Evolutionary conservation across 2,888 invertebrate species (phyloP), one percentile per base, ranked within the genome.

Genomic region (Drosophila anomelani): DNA sequence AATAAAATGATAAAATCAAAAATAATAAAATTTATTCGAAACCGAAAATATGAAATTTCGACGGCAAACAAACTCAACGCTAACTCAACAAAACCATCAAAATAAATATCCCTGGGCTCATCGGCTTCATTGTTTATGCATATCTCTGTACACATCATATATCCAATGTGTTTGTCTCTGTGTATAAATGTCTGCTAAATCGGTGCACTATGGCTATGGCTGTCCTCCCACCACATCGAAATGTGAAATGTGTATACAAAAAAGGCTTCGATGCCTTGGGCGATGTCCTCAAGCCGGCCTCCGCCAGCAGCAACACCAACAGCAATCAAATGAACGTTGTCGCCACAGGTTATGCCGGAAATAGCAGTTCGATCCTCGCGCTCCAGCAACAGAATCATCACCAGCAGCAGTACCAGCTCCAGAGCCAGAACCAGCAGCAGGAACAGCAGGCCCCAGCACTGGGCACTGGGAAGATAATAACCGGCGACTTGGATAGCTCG

Each of bases 401-500:
- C 32, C 85, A 84, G 60, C 90, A 84, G 67, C 87, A 85, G 56
- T 51, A 53, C 51, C 51, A 36, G 10, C 51, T 36, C 10, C 51
- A 51, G 49, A 6, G 36, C 15, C 51, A 84, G 63, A 93, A 93
- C 89, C 92, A 93, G 77, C 93, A 91, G 85, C 90, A 84, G 78
- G 93, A 51, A 5, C 51, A 51, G 51, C 51, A 51, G 34, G 51
- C 36, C 51, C 51, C 51, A 47, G 29, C 34, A 23, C 93, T 76
- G 92, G 93, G 93, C 90, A 92, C 94, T 66, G 95, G 95, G 76
- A 96, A 96, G 91, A 96, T 98, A 79, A 94, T 98, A 76, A 97
- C 97, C 32, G 97, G 98, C 63, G 98, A 98, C 93, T 94, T 99
- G 92, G 98, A 99, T 92, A 97, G 97, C 84, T 98, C 98, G 85